Evolutionary conservation across 2,888 invertebrate species (phyloP), one percentile per base, ranked within the genome.

Genomic region (Tetragonula carbonaria): DNA sequence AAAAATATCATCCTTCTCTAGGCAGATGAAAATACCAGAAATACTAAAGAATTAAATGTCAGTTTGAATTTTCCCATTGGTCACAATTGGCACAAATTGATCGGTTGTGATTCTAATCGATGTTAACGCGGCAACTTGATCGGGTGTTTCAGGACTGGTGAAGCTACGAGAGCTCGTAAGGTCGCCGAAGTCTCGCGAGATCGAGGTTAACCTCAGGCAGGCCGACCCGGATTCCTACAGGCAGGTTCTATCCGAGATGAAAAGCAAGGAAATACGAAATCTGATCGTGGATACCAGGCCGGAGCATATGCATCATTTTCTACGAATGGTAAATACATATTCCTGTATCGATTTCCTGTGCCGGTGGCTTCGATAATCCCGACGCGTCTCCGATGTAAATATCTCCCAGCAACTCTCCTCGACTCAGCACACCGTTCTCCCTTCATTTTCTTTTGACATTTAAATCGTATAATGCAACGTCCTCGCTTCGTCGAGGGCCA

Each of bases 281-380:
- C 95, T 98, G 88, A 96, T 98, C 84, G 96, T 97, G 80, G 98
- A 98, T 93, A 97, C 97, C 13, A 96, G 96, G 91, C 96, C 97
- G 0, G 96, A 96, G 86, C 96, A 97, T 91, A 97, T 97, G 95
- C 96, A 96, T 84, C 95, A 96, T 90, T 96, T 98, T 92, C 95
- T 98, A 23, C 97, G 97, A 95, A 97, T 96, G 95, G 98, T 97
- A 82, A 86, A 72, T 77, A 51, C 51, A 45, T 78, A 78, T 66
- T 57, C 70, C 11, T 68, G 68, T 80, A 85, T 85, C 80, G 85
- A 79, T 85, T 76, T 38, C 71, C 70, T 4, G 23, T 57, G n/a
- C 55, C 65, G 63, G 53, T 53, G 68, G 74, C 70, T 74, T 71
- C 74, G 57, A 78, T 84, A 84, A 84, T 74, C 83, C 65, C 57